Conservation (phyloP, 2,113 vertebrate species). For the Oncorhynchus mykiss region DNA sequence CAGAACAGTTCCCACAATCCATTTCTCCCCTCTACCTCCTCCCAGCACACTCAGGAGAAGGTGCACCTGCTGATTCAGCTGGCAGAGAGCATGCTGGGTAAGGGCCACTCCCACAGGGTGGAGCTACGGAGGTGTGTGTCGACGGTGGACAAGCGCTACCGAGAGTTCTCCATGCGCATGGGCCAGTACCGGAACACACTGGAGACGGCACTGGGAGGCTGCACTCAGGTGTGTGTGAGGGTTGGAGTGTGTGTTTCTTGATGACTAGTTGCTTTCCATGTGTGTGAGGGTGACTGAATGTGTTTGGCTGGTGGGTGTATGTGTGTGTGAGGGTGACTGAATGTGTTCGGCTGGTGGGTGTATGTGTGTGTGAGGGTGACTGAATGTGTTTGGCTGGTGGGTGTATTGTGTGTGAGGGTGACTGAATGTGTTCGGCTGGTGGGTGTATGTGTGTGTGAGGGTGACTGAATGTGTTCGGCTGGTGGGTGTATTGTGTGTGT, state of each 20-base stretch:
- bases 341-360: too few species aligned
- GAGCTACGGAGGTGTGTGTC: constrained; percentile 97
- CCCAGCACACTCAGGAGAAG: constrained; percentile 95
- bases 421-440: not conserved
- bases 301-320: too few species aligned
- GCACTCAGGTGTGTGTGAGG: constrained; percentile 79
- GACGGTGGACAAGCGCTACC: constrained; percentile 91
- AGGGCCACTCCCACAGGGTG: constrained; percentile 90
- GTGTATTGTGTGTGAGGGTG: not conserved
- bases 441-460: not conserved
- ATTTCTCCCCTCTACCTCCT: not conserved
- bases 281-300: not conserved
- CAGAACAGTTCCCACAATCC: not conserved
- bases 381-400: too few species aligned
- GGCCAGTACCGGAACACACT: constrained; percentile 91
- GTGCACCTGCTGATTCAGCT: constrained; percentile 96
- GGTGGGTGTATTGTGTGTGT: too few species aligned
- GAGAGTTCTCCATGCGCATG: constrained; percentile 94
- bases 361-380: constrained; percentile 5
- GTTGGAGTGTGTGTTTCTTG: not conserved
- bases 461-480: not conserved
- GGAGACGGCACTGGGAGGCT: constrained; percentile 89
- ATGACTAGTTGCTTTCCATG: not conserved
- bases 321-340: too few species aligned
- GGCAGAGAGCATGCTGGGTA: constrained; percentile 95